These are phyloP conservation scores for Haemorhous mexicanus DNA, from an alignment of 2,113 vertebrate species.

Conservation along the genomic window DNA sequence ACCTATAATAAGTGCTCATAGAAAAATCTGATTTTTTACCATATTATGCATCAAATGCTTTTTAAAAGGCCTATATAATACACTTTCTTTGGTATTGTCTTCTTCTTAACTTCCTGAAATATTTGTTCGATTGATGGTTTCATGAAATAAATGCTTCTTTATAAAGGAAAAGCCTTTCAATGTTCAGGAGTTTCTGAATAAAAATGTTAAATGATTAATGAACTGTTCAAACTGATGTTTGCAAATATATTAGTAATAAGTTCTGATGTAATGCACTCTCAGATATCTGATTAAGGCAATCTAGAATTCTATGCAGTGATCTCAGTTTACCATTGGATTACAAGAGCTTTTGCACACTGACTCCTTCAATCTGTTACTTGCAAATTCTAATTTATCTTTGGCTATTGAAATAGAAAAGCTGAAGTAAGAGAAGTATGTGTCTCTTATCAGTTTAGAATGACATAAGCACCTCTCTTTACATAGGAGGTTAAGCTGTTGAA, in stretches of 20 bases:
- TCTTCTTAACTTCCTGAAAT: not conserved
- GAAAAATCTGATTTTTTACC: not conserved
- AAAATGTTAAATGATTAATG: not conserved
- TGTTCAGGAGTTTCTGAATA: not conserved
- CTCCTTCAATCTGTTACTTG: conserved; percentile 8
- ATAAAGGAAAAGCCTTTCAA: not conserved
- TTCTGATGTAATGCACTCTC: not conserved
- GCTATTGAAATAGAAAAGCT: conserved; percentile 31
- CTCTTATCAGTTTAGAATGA: conserved; percentile 59
- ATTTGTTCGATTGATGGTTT: not conserved
- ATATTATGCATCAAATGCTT: not conserved
- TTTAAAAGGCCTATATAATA: not conserved
- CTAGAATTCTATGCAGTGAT: conserved; percentile 1
- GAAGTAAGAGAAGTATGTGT: not conserved
- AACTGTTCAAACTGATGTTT: conserved; percentile 7
- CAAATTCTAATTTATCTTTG: conserved; percentile 22
- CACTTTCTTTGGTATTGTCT: not conserved
- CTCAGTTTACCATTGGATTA: conserved; percentile 46
- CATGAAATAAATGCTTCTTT: not conserved
- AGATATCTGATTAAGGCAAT: not conserved
- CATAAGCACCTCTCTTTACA: conserved; percentile 46
- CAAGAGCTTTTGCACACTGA: conserved; percentile 24
- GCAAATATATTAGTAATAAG: not conserved
- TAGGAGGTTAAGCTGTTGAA: conserved; percentile 39
- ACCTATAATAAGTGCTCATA: not conserved